These are phyloP conservation scores for Anoura caudifer DNA, from an alignment of 2,113 vertebrate genomes.

Conservation along the genomic window DNA sequence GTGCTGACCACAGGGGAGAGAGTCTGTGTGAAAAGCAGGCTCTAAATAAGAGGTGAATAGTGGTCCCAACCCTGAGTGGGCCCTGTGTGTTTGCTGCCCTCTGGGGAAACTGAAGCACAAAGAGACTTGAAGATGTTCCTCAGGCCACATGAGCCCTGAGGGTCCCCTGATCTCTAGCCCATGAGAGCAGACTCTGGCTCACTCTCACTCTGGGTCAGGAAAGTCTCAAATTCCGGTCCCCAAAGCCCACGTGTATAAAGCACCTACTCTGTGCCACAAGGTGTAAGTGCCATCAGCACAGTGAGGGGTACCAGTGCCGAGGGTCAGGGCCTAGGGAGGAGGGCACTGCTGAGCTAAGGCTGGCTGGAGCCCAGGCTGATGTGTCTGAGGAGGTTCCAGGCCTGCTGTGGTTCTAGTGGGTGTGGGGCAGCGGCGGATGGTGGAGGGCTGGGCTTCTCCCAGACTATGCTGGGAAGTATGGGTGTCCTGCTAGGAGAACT, in stretches of 20 bases:
- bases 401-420: too few relatives aligned
- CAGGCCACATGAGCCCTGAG: neutral
- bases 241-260: neutral
- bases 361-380: neutral
- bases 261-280: neutral
- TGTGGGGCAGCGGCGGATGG: neutral
- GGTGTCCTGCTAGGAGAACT: neutral
- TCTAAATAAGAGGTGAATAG: neutral
- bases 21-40: neutral
- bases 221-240: neutral
- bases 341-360: neutral
- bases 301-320: rapidly evolving
- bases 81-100: neutral
- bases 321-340: neutral
- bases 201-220: too few relatives aligned
- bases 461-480: rapidly evolving
- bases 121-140: neutral
- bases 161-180: neutral
- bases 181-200: neutral
- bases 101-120: neutral
- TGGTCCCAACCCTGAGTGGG: neutral
- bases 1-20: too few relatives aligned
- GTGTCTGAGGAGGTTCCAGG: neutral
- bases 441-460: neutral
- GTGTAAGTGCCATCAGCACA: too few relatives aligned